Conservation (phyloP, 2,113 vertebrate genomes). For the Aegypius monachus region DNA sequence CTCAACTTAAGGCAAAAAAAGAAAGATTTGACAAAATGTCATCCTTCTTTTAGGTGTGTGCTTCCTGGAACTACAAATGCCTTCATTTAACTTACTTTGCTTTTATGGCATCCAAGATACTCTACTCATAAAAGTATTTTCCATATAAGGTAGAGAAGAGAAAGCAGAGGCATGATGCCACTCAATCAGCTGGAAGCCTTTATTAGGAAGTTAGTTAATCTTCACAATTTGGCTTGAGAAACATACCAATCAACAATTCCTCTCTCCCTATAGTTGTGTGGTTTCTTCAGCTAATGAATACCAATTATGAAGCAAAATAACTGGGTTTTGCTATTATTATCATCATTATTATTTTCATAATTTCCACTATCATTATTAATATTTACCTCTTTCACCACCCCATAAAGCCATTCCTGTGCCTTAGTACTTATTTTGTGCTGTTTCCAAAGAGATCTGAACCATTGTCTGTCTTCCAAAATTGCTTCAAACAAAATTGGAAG, state of each 20-base stretch:
- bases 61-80: neutral
- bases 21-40: neutral
- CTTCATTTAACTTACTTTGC: neutral
- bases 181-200: neutral
- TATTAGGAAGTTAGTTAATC: neutral
- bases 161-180: neutral
- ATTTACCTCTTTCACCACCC: neutral
- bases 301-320: neutral
- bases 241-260: neutral
- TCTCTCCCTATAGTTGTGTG: neutral
- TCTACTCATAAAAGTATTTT: neutral
- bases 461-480: neutral
- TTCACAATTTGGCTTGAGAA: neutral
- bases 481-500: neutral
- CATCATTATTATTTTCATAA: neutral
- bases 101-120: neutral
- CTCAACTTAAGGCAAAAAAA: neutral
- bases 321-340: neutral
- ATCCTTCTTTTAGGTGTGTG: neutral
- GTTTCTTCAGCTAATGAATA: neutral
- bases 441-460: neutral
- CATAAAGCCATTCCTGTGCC: neutral
- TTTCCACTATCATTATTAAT: neutral
- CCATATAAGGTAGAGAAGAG: neutral
- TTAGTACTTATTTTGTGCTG: neutral